Conservation (phyloP, 2,797 vertebrate species). For the Todus mexicanus region DNA sequence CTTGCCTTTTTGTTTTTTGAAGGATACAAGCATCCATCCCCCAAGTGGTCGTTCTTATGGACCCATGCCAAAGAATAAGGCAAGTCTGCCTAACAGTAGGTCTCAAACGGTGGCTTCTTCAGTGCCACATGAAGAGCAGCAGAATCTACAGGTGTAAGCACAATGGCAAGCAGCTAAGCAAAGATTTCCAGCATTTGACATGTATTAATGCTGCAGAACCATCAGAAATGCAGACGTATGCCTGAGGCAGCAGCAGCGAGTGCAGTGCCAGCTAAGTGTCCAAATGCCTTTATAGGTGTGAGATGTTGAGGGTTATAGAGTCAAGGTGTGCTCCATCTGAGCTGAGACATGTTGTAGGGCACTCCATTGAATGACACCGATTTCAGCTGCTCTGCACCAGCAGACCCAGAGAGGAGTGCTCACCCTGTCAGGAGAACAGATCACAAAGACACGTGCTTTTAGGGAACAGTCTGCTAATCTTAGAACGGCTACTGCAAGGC, state of each 20-base stretch:
- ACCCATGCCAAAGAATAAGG: background rate
- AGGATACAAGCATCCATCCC: background rate
- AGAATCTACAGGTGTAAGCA: background rate
- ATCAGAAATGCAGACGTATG: background rate
- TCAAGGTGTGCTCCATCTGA: background rate
- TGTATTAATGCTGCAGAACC: background rate
- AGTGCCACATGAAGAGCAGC: background rate
- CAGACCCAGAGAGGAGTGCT: background rate
- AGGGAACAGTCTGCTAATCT: background rate
- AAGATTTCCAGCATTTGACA: background rate
- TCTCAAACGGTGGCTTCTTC: background rate
- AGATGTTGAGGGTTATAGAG: background rate
- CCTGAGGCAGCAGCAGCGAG: background rate
- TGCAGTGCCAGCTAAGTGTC: background rate
- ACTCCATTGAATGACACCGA: background rate
- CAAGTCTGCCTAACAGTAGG: background rate
- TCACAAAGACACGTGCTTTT: background rate
- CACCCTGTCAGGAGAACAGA: background rate
- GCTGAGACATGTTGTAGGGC: background rate
- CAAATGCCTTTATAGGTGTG: background rate
- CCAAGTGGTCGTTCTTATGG: background rate
- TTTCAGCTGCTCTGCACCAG: background rate
- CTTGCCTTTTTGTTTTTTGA: background rate
- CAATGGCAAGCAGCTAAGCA: background rate
- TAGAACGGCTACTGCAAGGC: background rate